Conservation (phyloP, 2,113 vertebrate genomes). For the Fregata magnificens region DNA sequence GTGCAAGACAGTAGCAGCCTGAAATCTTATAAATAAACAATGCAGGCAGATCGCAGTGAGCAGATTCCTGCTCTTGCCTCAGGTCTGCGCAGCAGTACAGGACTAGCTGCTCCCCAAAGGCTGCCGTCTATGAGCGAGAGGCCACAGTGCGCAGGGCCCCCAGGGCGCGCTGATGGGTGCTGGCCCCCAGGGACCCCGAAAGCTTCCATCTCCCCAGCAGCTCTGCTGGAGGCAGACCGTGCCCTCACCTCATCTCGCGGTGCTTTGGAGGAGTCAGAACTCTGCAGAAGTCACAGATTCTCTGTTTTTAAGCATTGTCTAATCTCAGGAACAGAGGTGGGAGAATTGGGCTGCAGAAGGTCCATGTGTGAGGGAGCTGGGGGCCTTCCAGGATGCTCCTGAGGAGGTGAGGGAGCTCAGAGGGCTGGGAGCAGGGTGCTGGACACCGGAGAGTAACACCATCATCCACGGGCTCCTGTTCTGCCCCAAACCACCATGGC, state of each 20-base stretch:
- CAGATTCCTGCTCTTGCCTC: background rate
- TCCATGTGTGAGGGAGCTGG: background rate
- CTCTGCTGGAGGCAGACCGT: background rate
- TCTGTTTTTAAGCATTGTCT: background rate
- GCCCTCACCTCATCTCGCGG: accelerated
- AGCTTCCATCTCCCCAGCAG: background rate
- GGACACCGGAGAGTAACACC: background rate
- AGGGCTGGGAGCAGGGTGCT: background rate
- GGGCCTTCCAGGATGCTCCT: background rate
- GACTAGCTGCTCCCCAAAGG: background rate
- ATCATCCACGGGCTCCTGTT: background rate
- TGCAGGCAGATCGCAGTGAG: background rate
- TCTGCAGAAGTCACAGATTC: background rate
- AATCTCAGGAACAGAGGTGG: background rate
- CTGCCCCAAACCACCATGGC: background rate
- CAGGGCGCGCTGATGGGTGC: accelerated
- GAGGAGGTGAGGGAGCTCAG: background rate
- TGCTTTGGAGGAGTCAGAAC: background rate
- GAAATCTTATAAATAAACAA: slow-evolving; percentile 15
- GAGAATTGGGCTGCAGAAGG: background rate
- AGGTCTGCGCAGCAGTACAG: background rate
- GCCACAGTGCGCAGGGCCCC: accelerated
- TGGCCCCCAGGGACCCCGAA: accelerated
- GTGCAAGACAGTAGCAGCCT: slow-evolving; percentile 23
- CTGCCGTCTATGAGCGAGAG: background rate